These are phyloP conservation scores for Rhinoraja longicauda DNA, from an alignment of 2,797 vertebrate genomes.

Conservation along the genomic window DNA sequence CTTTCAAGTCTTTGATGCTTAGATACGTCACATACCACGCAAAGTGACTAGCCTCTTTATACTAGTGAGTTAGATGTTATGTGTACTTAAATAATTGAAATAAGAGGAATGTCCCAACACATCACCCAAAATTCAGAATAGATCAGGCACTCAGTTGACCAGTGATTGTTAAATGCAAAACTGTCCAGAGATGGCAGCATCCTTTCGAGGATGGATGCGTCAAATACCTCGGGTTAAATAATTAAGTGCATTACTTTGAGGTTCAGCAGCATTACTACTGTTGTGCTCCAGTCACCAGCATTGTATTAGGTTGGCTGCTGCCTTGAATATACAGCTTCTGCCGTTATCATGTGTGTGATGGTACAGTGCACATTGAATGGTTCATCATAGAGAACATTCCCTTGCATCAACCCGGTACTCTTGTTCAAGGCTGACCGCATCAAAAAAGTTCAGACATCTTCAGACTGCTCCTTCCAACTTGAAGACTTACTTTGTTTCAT, in stretches of 20 bases:
- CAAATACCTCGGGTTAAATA: not conserved
- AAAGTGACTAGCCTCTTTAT: not conserved
- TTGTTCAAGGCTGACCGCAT: not conserved
- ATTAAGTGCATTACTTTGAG: conserved; percentile 13
- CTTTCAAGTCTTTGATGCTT: conserved; percentile 16
- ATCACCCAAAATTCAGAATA: conserved; percentile 13
- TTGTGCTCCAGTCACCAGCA: conserved; percentile 15
- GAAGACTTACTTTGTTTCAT: not conserved
- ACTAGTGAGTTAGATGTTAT: conserved; percentile 23
- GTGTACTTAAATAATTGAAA: not conserved
- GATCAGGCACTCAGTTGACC: not conserved
- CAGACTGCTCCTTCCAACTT: not conserved
- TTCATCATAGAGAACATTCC: conserved; percentile 36
- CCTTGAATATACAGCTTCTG: not conserved
- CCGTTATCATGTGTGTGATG: not conserved
- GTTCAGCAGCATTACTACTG: not conserved
- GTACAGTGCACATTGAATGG: not conserved
- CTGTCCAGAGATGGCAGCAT: not conserved
- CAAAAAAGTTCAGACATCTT: not conserved
- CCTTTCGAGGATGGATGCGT: not conserved
- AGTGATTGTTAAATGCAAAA: not conserved
- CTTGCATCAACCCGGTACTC: not conserved
- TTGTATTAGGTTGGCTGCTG: conserved; percentile 16
- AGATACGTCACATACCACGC: conserved; percentile 25
- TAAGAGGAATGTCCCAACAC: not conserved